Conservation (phyloP, 2,797 vertebrate genomes). For the Sibirionetta formosa region DNA sequence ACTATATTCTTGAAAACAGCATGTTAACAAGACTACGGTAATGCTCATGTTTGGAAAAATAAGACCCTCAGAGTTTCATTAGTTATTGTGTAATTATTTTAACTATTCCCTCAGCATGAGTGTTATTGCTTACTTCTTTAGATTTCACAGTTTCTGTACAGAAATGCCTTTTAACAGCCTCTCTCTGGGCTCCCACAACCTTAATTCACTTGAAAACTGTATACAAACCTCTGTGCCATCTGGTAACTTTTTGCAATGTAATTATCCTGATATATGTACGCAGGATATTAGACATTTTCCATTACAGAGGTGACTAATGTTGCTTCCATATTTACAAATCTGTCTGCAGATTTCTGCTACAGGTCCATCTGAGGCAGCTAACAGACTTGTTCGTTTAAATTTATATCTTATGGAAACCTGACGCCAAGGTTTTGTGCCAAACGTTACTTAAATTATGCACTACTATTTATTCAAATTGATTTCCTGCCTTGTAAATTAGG, state of each 20-base stretch:
- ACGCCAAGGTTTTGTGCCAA: slow-evolving; percentile 28
- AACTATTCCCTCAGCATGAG: slow-evolving; percentile 64
- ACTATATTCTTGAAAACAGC: neutral
- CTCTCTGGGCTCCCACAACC: slow-evolving; percentile 48
- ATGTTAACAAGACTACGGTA: slow-evolving; percentile 49
- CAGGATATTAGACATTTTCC: slow-evolving; percentile 54
- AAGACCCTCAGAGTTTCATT: slow-evolving; percentile 60
- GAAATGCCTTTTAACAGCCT: slow-evolving; percentile 66
- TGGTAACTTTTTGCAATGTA: slow-evolving; percentile 67
- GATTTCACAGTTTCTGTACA: slow-evolving; percentile 62
- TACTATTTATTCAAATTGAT: slow-evolving; percentile 22
- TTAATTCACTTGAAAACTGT: slow-evolving; percentile 69
- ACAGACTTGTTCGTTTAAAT: slow-evolving; percentile 38
- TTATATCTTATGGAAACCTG: neutral
- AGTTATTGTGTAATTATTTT: slow-evolving; percentile 72
- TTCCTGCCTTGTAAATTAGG: neutral
- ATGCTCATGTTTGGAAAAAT: slow-evolving; percentile 36
- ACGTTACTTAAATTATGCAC: neutral
- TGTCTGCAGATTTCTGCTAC: slow-evolving; percentile 41
- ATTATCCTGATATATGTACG: slow-evolving; percentile 69
- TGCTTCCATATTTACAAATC: slow-evolving; percentile 44
- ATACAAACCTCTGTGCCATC: slow-evolving; percentile 66
- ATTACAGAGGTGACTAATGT: slow-evolving; percentile 60
- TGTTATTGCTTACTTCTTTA: slow-evolving; percentile 58
- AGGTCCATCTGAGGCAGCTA: slow-evolving; percentile 21